These are phyloP conservation scores for Psophia crepitans DNA, from an alignment of 2,113 vertebrate species.

Conservation along the genomic window DNA sequence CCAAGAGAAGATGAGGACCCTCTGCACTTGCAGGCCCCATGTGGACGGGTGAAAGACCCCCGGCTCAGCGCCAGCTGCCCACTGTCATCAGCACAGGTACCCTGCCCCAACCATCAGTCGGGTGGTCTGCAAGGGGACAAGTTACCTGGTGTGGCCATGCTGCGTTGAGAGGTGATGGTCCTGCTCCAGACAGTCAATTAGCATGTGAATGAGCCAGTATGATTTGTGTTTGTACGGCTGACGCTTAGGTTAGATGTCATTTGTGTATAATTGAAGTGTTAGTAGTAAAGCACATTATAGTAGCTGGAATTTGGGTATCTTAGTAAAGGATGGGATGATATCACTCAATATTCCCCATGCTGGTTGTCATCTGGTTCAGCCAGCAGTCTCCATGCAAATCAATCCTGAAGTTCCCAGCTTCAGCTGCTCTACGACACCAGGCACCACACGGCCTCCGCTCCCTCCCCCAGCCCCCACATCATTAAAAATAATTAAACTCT, in stretches of 20 bases:
- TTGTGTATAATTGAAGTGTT: background rate
- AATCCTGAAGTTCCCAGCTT: background rate
- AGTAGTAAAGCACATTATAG: background rate
- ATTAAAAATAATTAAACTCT: slow-evolving; percentile 54
- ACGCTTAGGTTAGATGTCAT: background rate
- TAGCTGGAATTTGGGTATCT: background rate
- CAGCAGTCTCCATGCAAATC: background rate
- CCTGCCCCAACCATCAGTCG: accelerated
- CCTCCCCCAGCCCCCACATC: background rate
- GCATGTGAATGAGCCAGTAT: background rate
- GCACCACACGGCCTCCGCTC: background rate
- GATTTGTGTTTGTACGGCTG: background rate
- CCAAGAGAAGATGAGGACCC: background rate
- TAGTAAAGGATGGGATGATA: background rate
- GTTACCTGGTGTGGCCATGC: background rate
- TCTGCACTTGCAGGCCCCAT: background rate
- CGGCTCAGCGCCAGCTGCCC: background rate
- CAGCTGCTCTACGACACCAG: background rate
- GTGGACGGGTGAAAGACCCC: background rate
- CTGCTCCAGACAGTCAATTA: background rate
- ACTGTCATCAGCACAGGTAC: accelerated
- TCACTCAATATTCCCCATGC: background rate
- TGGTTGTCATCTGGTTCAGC: background rate
- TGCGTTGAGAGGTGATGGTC: background rate
- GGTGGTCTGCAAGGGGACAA: background rate